Base-by-base conservation (phyloP, 2,113 vertebrate genomes). In the Pseudopodoces humilis region DNA sequence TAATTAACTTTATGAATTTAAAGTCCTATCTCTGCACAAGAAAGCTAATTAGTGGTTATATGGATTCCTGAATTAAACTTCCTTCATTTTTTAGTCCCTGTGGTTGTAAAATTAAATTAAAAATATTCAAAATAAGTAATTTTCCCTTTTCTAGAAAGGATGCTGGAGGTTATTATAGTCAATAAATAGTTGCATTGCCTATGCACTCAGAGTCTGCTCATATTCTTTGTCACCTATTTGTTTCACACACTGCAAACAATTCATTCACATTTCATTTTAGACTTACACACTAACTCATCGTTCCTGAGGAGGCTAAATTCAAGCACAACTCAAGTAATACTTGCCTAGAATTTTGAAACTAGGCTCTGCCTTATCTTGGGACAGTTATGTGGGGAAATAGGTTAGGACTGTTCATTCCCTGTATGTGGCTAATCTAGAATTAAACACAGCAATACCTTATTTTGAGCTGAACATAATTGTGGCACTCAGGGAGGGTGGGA, bases 1-100 rank as follows among this genome's bases (percentile, higher is more conserved):
- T 96, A 96, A 97, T 97, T 97, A 96, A 91, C 70, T 97, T 88
- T 50, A 5, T 94, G 71, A 96, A 94, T 96, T 97, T 94, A 93
- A 97, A 95, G 16, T 96, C n/a, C 41, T 90, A 35, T 86, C 53
- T 79, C 95, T 95, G 60, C 50, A 93, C 50, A 83, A 90, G 88
- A 95, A 96, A 97, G 72, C 68, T 90, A 94, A 96, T 97, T 96
- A 95, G 47, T 92, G 60, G 78, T 92, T 97, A 96, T 76, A 84
- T 55, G 31, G 31, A 89, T 68, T 55, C 46, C 53, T 87, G 89
- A 94, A 95, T 90, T 47, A 86, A 86, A 44, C 21, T 52, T 94
- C 15, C 30, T 71, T 78, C 15, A 7, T 77, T 63, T 69, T 70
- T 43, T 39, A 76, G 30, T 86, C 90, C 39, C 52, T 28, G 8